phyloP scores from a whole-genome alignment of 2,113 vertebrate species.

The Spilogale gracilis region DNA sequence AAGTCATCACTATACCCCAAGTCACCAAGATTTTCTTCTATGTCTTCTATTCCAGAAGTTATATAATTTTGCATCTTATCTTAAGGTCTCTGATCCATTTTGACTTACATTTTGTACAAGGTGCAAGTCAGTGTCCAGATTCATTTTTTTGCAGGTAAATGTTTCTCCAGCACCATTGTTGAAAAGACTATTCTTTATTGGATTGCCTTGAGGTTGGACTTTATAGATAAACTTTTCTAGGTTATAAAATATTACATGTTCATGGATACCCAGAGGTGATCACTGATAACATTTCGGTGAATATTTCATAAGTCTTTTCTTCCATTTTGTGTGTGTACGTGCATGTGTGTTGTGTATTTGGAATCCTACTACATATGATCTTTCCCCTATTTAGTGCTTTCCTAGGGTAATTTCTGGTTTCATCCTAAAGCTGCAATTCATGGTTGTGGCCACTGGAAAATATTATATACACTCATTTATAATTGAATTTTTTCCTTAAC shows the following conservation, averaged over 20 bases:
- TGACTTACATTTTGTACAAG: not conserved
- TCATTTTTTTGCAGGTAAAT: not conserved
- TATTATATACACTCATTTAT: not conserved
- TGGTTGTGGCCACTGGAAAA: not conserved
- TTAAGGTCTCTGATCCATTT: not conserved
- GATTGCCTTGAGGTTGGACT: not conserved
- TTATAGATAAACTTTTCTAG: not conserved
- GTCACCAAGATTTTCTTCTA: not conserved
- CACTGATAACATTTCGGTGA: slow-evolving; percentile 3
- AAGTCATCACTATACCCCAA: not conserved
- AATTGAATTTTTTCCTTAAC: not conserved
- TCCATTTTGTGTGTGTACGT: not conserved
- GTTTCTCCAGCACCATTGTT: not conserved
- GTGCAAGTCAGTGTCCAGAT: not conserved
- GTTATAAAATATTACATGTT: not conserved
- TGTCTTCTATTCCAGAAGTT: not conserved
- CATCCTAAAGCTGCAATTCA: slow-evolving; percentile 11
- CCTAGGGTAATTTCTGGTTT: not conserved
- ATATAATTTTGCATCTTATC: not conserved
- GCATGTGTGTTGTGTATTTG: not conserved
- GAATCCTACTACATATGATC: not conserved
- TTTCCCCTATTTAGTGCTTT: not conserved
- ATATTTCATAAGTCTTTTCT: not conserved
- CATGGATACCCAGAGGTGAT: not conserved
- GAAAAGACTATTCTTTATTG: not conserved